A percentile compares a stretch with the other conserved stretches of the same genome.
These are phyloP conservation scores for Mamestra brassicae DNA, from an alignment of 2,888 invertebrate genomes.

Conservation along the genomic window DNA sequence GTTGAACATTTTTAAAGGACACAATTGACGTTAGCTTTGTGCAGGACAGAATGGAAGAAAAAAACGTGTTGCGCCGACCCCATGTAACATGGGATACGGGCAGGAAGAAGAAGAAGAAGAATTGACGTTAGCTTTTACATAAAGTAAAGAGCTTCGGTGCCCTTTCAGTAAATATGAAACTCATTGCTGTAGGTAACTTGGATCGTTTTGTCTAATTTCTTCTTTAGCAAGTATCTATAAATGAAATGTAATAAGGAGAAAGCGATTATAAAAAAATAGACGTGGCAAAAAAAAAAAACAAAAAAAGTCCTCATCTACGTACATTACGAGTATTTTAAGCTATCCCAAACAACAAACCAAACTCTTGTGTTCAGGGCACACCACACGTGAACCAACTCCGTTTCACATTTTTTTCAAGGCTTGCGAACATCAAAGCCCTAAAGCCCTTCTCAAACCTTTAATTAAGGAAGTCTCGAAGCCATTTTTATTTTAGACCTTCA, in stretches of 20 bases:
- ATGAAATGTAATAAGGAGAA: neutral
- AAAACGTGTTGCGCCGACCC: no score
- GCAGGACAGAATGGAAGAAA: no score
- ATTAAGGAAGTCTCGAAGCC: slow-evolving; percentile 72
- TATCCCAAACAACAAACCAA: neutral
- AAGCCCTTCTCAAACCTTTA: slow-evolving; percentile 65
- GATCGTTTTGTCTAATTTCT: no score
- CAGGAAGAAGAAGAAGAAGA: no score
- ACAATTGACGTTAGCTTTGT: no score
- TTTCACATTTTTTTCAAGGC: slow-evolving; percentile 45
- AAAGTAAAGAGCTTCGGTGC: no score
- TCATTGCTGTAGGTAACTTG: no score
- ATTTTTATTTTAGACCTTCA: slow-evolving; percentile 69
- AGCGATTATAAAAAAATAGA: neutral
- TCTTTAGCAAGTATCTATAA: neutral
- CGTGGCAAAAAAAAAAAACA: neutral
- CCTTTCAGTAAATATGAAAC: no score
- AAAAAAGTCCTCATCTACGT: no score
- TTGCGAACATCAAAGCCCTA: slow-evolving; percentile 63
- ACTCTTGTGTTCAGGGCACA: slow-evolving; percentile 8
- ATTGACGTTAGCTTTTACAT: no score
- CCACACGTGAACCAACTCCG: slow-evolving; percentile 27
- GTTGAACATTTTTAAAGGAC: no score
- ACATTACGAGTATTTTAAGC: neutral
- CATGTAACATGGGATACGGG: no score